Evolutionary conservation across 2,797 vertebrate genomes (phyloP), one percentile per base, ranked within the genome.

Genomic region (Geotrypetes seraphini): DNA sequence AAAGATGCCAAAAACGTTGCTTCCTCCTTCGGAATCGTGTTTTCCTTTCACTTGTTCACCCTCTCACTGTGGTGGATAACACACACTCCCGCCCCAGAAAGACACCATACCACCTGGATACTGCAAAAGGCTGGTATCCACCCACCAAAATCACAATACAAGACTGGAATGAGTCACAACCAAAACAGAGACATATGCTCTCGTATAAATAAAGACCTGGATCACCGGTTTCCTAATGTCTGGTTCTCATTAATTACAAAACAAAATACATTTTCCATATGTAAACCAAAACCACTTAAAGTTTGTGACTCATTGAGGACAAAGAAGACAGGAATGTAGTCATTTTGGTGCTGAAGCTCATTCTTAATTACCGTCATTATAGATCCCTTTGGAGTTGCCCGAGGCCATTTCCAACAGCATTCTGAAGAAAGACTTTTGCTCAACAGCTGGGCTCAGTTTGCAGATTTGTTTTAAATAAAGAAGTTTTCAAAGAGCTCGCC

Each of bases 361-460:
- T 39, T 47, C 47, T 57, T 63, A 57, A 52, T 57, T 51, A 47
- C 30, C 54, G 29, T 55, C 50, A 60, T 50, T 48, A 36, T 48
- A 22, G 11, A 27, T 32, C 28, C 22, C 20, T 60, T 47, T 0
- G 0, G 44, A 10, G 15, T 5, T 48, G 57, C 62, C 47, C 2
- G 19, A 48, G 60, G 57, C 42, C 33, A 44, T 23, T 62, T 55
- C 31, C 26, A 32, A 21, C 45, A 57, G 39, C 36, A 31, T 10
- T n/a, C 31, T 50, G 50, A 16, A 32, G 28, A 43, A 54, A 61
- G 35, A 69, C 52, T 71, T 61, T 58, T 60, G 58, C 58, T 73
- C 60, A 73, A 75, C 76, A 87, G 78, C 79, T 87, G 84, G 78
- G 67, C 65, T 75, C 73, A 63, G 66, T 74, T 66, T 70, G 65